Percentiles rank a stretch among this genome's conserved stretches.
Conservation (phyloP, 2,113 vertebrate genomes). For the Struthidea cinerea region DNA sequence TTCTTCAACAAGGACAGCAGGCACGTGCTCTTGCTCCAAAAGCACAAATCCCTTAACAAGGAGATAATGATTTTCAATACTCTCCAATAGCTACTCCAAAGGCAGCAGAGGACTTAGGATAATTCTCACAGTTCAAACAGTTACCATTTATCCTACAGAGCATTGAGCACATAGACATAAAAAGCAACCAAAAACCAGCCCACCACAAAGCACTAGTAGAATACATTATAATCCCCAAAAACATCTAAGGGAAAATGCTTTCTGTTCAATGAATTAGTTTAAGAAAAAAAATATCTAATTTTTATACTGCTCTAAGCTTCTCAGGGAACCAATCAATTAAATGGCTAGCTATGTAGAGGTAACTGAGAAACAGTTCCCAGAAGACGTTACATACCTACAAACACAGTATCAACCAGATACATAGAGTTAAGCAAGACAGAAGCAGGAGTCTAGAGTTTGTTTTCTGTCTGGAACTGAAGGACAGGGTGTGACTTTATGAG, state of each 20-base stretch:
- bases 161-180: not conserved
- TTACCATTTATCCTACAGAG: not conserved
- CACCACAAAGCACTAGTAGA: not conserved
- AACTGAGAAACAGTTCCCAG: not conserved
- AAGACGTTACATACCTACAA: not conserved
- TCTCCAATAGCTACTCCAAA: not conserved
- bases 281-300: not conserved
- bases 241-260: not conserved
- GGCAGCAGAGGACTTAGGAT: not conserved
- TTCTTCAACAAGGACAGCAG: not conserved
- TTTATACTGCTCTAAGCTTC: not conserved
- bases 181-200: not conserved
- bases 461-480: conserved; percentile 15
- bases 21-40: not conserved
- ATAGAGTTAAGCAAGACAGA: not conserved
- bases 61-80: not conserved
- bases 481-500: not conserved
- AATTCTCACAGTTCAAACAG: not conserved
- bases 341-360: not conserved
- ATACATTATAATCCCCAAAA: not conserved
- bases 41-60: not conserved
- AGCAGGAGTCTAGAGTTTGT: not conserved
- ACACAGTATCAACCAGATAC: not conserved
- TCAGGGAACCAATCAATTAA: not conserved
- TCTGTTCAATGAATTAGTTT: not conserved